Conservation (phyloP, 2,797 vertebrate genomes). For the Lates japonicus region DNA sequence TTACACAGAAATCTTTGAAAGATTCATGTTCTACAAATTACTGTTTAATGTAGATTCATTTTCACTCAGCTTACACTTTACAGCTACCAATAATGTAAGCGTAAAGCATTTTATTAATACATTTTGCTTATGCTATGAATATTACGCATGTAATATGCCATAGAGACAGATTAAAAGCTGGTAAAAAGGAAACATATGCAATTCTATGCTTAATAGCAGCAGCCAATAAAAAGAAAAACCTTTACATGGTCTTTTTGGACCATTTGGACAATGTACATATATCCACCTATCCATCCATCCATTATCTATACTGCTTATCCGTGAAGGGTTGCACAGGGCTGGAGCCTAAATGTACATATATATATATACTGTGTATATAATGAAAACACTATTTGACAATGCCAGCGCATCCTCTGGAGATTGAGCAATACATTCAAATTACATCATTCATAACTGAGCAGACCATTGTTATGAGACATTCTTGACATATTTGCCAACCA, state of each 20-base stretch:
- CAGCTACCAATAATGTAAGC: slow-evolving; percentile 8
- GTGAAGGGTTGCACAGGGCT: no score
- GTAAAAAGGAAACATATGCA: no score
- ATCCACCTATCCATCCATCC: no score
- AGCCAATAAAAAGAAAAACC: no score
- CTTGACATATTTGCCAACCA: slow-evolving; percentile 5
- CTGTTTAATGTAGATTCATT: not conserved
- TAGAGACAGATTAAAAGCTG: not conserved
- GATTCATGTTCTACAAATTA: not conserved
- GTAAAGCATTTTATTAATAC: not conserved
- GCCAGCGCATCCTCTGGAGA: slow-evolving; percentile 1
- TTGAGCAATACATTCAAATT: slow-evolving; percentile 31
- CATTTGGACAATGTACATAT: no score
- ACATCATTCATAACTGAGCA: slow-evolving; percentile 19
- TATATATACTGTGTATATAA: no score
- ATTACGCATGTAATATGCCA: slow-evolving; percentile 15
- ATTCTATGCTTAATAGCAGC: no score
- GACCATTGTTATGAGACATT: slow-evolving; percentile 11
- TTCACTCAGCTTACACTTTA: slow-evolving; percentile 13
- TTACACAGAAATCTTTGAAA: slow-evolving; percentile 2
- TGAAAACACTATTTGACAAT: no score
- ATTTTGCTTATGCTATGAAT: slow-evolving; percentile 18
- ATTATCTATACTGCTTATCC: no score
- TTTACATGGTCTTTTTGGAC: no score
- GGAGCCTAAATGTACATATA: no score